phyloP scores from a whole-genome alignment of 2,113 vertebrate species.

The Poecile atricapillus region DNA sequence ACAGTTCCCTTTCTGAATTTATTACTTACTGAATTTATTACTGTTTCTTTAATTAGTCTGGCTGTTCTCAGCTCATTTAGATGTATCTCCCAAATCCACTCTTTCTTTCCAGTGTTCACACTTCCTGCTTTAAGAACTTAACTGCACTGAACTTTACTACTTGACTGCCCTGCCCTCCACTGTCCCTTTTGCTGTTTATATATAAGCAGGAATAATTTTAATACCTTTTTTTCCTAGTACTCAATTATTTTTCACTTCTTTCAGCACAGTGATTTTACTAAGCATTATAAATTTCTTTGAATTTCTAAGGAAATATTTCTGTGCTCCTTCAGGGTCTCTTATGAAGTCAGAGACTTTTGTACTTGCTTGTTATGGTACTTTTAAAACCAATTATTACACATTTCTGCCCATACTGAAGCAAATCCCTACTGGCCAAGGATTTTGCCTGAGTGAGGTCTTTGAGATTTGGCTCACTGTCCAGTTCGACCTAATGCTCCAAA shows the following conservation, averaged over 20 bases:
- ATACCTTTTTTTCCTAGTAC: not conserved
- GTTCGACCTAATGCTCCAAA: constrained; percentile 8
- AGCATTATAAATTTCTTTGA: not conserved
- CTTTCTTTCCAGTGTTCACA: not conserved
- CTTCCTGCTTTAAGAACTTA: not conserved
- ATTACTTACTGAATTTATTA: not conserved
- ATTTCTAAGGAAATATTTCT: constrained; percentile 22
- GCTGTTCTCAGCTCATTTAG: not conserved
- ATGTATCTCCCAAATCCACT: not conserved
- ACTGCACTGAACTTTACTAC: not conserved
- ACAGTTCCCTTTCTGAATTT: not conserved
- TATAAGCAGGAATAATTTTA: not conserved
- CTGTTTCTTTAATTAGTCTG: not conserved
- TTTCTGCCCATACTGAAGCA: constrained; percentile 18
- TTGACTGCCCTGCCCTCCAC: not conserved
- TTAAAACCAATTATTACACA: constrained; percentile 30
- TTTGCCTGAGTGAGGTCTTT: not conserved
- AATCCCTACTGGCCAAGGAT: constrained; percentile 1
- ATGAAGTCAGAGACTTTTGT: constrained; percentile 9
- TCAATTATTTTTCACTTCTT: constrained; percentile 4
- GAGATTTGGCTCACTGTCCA: constrained; percentile 31
- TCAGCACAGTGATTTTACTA: not conserved
- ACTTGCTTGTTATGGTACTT: not conserved
- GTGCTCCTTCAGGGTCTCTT: not conserved
- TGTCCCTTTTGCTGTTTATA: not conserved